Conservation (phyloP, 2,888 invertebrate genomes). For the Lutraria lutraria region DNA sequence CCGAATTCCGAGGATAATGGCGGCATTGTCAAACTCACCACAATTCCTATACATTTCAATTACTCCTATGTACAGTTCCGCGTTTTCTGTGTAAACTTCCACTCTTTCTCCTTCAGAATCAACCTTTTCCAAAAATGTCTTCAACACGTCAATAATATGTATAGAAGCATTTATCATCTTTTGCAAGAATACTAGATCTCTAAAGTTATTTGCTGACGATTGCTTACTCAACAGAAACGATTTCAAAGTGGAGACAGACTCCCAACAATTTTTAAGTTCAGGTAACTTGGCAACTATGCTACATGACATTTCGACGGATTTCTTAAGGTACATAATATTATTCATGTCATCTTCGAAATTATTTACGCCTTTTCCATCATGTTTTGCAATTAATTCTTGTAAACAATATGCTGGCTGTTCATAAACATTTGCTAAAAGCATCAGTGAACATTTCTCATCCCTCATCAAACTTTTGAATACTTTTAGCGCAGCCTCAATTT, state of each 20-base stretch:
- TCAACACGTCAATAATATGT: slow-evolving; percentile 30
- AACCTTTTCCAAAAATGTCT: slow-evolving; percentile 16
- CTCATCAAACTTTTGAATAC: slow-evolving; percentile 41
- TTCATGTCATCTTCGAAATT: slow-evolving; percentile 28
- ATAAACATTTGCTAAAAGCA: slow-evolving; percentile 49
- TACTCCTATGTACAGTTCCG: slow-evolving; percentile 21
- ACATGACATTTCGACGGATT: slow-evolving; percentile 43
- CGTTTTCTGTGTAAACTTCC: no score
- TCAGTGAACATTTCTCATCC: slow-evolving; percentile 27
- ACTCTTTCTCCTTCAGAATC: slow-evolving; percentile 11
- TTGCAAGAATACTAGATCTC: slow-evolving; percentile 35
- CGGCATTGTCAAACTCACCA: slow-evolving; percentile 44
- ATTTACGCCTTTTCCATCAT: not conserved
- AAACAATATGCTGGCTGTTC: slow-evolving; percentile 55
- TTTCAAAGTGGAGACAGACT: slow-evolving; percentile 34
- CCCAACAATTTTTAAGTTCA: slow-evolving; percentile 47
- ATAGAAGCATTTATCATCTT: slow-evolving; percentile 41
- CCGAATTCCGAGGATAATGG: slow-evolving; percentile 32
- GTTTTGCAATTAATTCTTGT: slow-evolving; percentile 23
- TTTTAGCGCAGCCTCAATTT: slow-evolving; percentile 34
- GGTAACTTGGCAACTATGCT: slow-evolving; percentile 36
- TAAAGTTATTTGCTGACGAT: slow-evolving; percentile 20
- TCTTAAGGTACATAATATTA: slow-evolving; percentile 40
- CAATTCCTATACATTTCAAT: slow-evolving; percentile 15
- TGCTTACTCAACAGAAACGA: slow-evolving; percentile 22